Conservation (phyloP, 2,113 vertebrate genomes). For the Cavia aperea region DNA sequence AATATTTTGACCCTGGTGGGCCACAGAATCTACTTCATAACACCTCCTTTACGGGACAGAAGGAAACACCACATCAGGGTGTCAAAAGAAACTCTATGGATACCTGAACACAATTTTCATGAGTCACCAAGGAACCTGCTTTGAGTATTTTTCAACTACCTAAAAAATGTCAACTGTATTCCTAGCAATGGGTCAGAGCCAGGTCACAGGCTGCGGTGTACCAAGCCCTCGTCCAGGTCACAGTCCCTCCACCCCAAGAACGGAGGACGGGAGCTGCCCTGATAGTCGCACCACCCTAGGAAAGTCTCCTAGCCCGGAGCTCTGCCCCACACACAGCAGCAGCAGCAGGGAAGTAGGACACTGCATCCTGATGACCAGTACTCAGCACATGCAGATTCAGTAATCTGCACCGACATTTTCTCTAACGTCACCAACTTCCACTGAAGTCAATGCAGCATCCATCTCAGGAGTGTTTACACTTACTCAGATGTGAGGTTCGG, state of each 20-base stretch:
- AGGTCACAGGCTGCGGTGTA: neutral
- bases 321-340: neutral
- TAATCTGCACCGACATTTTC: neutral
- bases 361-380: neutral
- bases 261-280: neutral
- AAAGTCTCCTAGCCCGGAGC: too few relatives aligned
- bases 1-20: neutral
- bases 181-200: neutral
- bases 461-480: neutral
- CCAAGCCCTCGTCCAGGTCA: neutral
- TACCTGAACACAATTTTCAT: neutral
- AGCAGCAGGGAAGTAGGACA: too few relatives aligned
- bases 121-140: neutral
- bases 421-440: neutral
- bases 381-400: neutral
- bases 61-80: neutral
- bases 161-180: neutral
- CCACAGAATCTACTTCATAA: neutral
- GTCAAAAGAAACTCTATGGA: neutral
- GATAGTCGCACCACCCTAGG: accelerated
- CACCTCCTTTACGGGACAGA: neutral
- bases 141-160: neutral
- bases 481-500: neutral
- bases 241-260: neutral
- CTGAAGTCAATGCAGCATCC: neutral